Base-by-base conservation (phyloP, 2,888 invertebrate species). In the Lamellibrachia columna region DNA sequence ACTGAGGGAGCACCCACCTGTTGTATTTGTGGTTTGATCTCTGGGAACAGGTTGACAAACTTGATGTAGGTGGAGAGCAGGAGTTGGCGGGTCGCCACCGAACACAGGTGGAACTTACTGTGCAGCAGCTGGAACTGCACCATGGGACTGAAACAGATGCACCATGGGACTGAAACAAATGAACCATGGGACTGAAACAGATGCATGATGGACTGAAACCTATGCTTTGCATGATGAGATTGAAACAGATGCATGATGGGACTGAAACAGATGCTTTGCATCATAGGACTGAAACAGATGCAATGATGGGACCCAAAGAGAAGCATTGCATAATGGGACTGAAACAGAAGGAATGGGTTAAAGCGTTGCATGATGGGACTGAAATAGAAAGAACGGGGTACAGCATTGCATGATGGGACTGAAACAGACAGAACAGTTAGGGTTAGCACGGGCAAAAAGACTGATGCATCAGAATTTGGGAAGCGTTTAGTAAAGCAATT, bases 11-110 rank as follows among this genome's bases (percentile, higher is more conserved):
- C 28, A 2, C 11, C 8, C 28, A 15, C 52, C n/a, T 40, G 53
- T 97, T 99, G 99, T 93, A 99, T 99, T 95, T 98, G 98, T 94
- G 97, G 97, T 97, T 99, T 98, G 96, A 99, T 99, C 97, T 99
- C 99, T 92, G 99, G 99, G 97, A 99, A 99, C 92, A 99, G 97
- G 97, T 99, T 99, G 94, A 99, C 98, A 97, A 99, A 99, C 97
- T 99, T 99, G 95, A 99, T 99, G 96, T 99, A 99, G 8, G 99
- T 99, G 55, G 99, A 99, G 93, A 99, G 97, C 91, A 99, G 97
- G 53, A 99, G 97, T 94, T 99, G 99, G 95, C 99, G 98, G 6
- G 99, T 99, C 97, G 98, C 98, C 93, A 99, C 98, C 94, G 99
- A 99, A 97, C 99, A 99, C 94, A 99, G 97, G 97, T 99, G 99